A percentile compares a stretch with the other conserved stretches of the same genome.
phyloP scores from a whole-genome alignment of 2,888 invertebrate genomes.

The Hypomecis atomaria region DNA sequence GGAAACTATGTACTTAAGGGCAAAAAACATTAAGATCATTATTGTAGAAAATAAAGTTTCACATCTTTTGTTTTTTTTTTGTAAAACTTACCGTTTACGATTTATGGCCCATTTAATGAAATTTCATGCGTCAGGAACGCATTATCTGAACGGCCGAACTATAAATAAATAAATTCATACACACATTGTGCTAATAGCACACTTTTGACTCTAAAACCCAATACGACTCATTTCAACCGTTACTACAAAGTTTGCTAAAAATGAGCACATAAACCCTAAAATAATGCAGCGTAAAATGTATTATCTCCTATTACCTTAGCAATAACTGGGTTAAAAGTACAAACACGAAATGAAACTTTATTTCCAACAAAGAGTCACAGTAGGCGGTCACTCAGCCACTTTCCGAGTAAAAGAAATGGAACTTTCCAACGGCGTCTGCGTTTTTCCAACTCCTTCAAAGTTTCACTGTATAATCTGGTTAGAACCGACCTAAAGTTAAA shows the following conservation, averaged over 20 bases:
- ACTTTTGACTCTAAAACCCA: too few species aligned
- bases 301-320: neutral
- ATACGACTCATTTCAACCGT: too few species aligned
- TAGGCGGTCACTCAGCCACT: constrained; percentile 39
- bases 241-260: neutral
- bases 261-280: neutral
- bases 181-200: too few species aligned
- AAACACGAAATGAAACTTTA: constrained; percentile 21
- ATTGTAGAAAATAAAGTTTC: too few species aligned
- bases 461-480: constrained; percentile 48
- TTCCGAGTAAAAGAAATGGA: constrained; percentile 38
- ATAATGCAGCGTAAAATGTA: neutral
- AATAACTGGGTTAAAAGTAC: constrained; percentile 14
- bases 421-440: constrained; percentile 34
- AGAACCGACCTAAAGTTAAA: constrained; percentile 52
- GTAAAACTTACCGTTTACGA: too few species aligned
- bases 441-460: constrained; percentile 46
- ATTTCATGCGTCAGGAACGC: too few species aligned
- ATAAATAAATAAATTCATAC: too few species aligned
- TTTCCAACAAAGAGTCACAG: constrained; percentile 37
- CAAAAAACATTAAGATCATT: too few species aligned
- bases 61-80: too few species aligned
- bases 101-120: too few species aligned
- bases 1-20: too few species aligned
- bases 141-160: too few species aligned